These are phyloP conservation scores for Acanthosepion pharaonis DNA, from an alignment of 2,888 invertebrate genomes.

Conservation along the genomic window DNA sequence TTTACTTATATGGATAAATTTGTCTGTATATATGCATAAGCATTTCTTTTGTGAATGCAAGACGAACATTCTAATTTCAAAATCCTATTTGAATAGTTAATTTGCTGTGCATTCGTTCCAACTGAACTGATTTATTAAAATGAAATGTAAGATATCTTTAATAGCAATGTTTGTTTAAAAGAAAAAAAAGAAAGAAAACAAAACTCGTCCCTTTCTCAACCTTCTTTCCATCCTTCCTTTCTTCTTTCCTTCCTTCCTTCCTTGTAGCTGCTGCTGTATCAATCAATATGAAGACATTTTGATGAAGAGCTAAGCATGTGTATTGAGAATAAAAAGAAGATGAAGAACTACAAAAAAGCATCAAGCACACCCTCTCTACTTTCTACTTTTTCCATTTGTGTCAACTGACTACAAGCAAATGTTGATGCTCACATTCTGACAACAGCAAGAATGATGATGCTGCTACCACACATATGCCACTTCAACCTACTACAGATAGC, in stretches of 20 bases:
- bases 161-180: too few species aligned
- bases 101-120: too few species aligned
- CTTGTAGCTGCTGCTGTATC: background rate
- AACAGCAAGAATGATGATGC: too few species aligned
- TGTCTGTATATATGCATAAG: too few species aligned
- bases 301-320: background rate
- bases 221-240: background rate
- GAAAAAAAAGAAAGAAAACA: too few species aligned
- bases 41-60: too few species aligned
- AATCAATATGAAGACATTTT: slow-evolving; percentile 10
- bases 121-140: too few species aligned
- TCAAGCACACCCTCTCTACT: background rate
- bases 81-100: too few species aligned
- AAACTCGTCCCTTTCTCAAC: background rate
- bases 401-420: slow-evolving; percentile 18
- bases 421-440: background rate
- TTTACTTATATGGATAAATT: too few species aligned
- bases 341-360: background rate
- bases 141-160: too few species aligned
- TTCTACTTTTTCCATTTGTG: background rate
- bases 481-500: background rate
- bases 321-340: background rate
- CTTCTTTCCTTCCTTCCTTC: background rate
- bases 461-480: background rate
- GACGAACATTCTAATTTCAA: too few species aligned